Evolutionary conservation across 2,888 invertebrate species (phyloP).

Genomic region (Aphidoletes aphidimyza): DNA sequence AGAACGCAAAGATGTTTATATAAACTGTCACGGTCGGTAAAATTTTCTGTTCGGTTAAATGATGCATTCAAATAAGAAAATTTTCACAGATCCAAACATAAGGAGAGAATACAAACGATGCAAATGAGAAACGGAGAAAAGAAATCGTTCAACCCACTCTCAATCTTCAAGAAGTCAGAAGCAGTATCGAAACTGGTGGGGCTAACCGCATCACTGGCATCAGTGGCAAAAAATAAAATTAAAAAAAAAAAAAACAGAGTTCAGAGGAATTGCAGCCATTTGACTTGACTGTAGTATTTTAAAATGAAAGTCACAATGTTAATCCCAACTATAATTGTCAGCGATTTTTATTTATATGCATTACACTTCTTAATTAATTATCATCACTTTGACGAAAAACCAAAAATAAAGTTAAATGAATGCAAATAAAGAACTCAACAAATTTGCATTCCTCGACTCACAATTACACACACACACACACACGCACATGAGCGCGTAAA

Average conservation of each 20-base stretch:
- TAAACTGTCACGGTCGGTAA: conserved; percentile 32
- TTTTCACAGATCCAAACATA: not conserved
- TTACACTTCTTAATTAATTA: conserved; percentile 53
- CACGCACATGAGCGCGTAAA: not conserved
- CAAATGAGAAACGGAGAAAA: too few relatives aligned
- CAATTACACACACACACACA: not conserved
- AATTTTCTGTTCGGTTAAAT: conserved; percentile 37
- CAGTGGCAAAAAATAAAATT: conserved; percentile 13
- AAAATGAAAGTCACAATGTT: not conserved
- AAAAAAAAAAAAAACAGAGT: not conserved
- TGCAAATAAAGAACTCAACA: not conserved
- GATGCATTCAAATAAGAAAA: conserved; percentile 46
- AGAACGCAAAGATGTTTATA: conserved; percentile 19
- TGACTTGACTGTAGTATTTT: too few relatives aligned
- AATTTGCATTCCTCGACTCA: not conserved
- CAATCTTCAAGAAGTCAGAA: not conserved
- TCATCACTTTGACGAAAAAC: conserved; percentile 49
- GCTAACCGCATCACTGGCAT: not conserved
- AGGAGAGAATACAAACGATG: too few relatives aligned
- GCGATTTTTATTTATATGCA: conserved; percentile 35
- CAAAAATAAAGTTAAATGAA: conserved; percentile 28
- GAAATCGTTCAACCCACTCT: not conserved
- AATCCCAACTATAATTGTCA: conserved; percentile 16
- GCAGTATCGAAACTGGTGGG: too few relatives aligned
- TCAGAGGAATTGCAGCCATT: conserved; percentile 1